Evolutionary conservation across 2,113 vertebrate species (phyloP), one percentile per base, ranked within the genome.

Genomic region (Pomatostomus ruficeps): DNA sequence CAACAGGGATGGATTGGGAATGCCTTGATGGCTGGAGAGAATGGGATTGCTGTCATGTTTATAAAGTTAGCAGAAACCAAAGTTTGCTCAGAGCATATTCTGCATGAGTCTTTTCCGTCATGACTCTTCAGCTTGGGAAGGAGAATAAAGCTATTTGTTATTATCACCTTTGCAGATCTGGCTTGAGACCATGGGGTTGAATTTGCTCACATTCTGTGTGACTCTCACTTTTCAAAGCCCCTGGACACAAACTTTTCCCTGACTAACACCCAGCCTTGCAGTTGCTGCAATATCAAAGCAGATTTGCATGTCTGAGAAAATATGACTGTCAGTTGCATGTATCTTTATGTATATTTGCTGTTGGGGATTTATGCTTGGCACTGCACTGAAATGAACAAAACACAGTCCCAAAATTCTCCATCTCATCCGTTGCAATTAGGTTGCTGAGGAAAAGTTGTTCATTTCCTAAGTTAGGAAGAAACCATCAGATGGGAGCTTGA

Each of bases 311-410:
- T 40, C 67, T 85, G 38, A 75, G 63, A 25, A 78, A 59, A 91
- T 9, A 23, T 24, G 8, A 49, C 17, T 55, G 35, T 49, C 29
- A 67, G 33, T 55, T 8, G 33, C 0, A 2, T 2, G 0, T 57
- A 49, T 58, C 26, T 78, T 54, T 70, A 43, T 66, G 12, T 26
- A 14, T 35, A 31, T 79, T 46, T 77, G 24, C 6, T 43, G 10
- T 31, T 1, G 1, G 18, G 14, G 0, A 6, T 57, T 51, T 91
- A 74, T 88, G 25, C n/a, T 33, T 57, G 51, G 21, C 17, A 10
- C 4, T 65, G 29, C 8, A 29, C 3, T 38, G n/a, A 46, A 71
- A 49, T 18, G 19, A 28, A 14, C 77, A 70, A 31, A 75, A 14
- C 43, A 48, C 10, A 57, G 20, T 4, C 11, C 20, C 42, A 18